Evolutionary conservation across 37 sponge, comb jelly and placozoan species (phyloP), one percentile per base, ranked within the genome.

Genomic region (Corticium candelabrum): DNA sequence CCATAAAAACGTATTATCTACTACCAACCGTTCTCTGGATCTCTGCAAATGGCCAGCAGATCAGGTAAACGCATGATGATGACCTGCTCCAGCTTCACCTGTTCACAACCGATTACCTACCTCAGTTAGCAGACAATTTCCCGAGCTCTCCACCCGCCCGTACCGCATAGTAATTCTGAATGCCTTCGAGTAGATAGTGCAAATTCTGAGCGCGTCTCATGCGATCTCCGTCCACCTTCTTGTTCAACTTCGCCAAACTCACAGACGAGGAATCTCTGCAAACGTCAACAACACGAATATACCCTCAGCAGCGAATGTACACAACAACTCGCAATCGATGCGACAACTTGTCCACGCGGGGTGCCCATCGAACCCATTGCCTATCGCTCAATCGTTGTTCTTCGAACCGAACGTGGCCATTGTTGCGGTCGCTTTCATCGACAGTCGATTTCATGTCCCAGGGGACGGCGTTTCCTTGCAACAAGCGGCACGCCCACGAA

Each of bases 1-100:
- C 62, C 62, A 21, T 21, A 50, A 21, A 21, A 50, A 50, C 62
- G 21, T 11, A 11, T 50, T 11, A 11, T 50, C 62, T 50, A 11
- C 21, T 50, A 68, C 82, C 68, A 40, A 90, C 93, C 87, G 35
- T 67, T 75, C 37, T 81, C 82, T 0, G 93, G 93, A 15, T 81
- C 62, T 38, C 78, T 75, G 35, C 76, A 57, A 34, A 92, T 92
- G 68, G 38, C 1, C 1, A 78, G 30, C 7, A 92, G 79, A 37
- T 92, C 83, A 1, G 93, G 93, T 5, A 92, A 81, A 11, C 84
- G 36, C 11, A 82, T 37, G 29, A 92, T 84, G 67, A 92, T 80
- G 1, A 92, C 74, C 75, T 89, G 90, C 78, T 92, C 86, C 11
- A 88, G 84, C 1, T 75, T 50, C 62, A 21, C 62, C 21, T 21